These are phyloP conservation scores for Neofelis nebulosa DNA, from an alignment of 2,113 vertebrate species.

Conservation along the genomic window DNA sequence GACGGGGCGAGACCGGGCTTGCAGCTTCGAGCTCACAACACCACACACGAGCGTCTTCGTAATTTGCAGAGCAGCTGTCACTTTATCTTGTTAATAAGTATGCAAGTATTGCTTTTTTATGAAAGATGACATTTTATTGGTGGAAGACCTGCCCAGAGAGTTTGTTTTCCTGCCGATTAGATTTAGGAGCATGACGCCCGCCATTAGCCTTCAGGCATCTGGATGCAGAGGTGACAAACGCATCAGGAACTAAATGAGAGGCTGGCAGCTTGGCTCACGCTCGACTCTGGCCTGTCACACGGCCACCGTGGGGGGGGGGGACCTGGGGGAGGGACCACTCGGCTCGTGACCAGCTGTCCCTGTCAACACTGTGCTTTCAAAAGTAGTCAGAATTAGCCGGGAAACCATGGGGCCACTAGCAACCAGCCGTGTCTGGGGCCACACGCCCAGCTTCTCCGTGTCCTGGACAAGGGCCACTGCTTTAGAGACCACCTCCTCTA, in stretches of 20 bases:
- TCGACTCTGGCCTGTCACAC: background rate
- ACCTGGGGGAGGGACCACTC: background rate
- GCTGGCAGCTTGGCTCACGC: background rate
- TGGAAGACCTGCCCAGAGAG: background rate
- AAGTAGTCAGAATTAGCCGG: no score
- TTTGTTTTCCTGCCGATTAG: background rate
- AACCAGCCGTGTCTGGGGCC: fast-evolving
- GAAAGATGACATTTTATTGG: background rate
- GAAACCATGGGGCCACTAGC: fast-evolving
- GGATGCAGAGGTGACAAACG: background rate
- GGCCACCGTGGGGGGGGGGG: background rate
- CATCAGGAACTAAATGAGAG: background rate
- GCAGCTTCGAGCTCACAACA: fast-evolving
- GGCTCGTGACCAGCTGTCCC: no score
- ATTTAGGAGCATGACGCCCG: background rate
- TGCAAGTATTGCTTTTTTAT: background rate
- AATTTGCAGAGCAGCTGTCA: background rate
- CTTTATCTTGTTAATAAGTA: background rate
- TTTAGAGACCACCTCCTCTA: fast-evolving
- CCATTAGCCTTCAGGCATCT: background rate
- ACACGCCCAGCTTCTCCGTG: fast-evolving
- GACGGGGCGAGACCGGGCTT: fast-evolving
- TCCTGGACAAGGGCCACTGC: fast-evolving
- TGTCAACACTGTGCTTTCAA: fast-evolving
- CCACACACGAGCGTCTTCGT: no score